Evolutionary conservation across 2,888 invertebrate species (phyloP).

Genomic region (Nomada flava): DNA sequence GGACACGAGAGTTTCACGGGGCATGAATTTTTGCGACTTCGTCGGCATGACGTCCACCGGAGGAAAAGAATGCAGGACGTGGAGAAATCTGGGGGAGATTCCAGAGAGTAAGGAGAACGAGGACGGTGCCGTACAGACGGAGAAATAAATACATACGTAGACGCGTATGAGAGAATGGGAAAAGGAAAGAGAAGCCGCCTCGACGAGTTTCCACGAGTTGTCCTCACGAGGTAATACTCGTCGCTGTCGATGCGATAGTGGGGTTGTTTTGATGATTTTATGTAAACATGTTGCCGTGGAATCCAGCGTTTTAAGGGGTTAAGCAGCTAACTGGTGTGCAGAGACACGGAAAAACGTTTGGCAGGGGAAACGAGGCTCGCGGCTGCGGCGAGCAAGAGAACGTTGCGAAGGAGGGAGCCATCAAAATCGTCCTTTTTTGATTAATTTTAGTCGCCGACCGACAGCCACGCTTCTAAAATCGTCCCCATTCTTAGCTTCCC

Average conservation of each 20-base stretch:
- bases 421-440: constrained; percentile 67
- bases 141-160: constrained; percentile 3
- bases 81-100: constrained; percentile 52
- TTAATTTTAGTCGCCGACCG: constrained; percentile 73
- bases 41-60: constrained; percentile 34
- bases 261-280: constrained; percentile 72
- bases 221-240: constrained; percentile 13
- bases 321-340: constrained; percentile 53
- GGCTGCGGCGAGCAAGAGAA: constrained; percentile 30
- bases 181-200: constrained; percentile 23
- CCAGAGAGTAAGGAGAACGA: constrained; percentile 49
- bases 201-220: constrained; percentile 43
- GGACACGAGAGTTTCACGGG: background rate
- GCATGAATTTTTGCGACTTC: background rate
- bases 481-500: constrained; percentile 72
- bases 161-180: constrained; percentile 14
- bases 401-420: constrained; percentile 57
- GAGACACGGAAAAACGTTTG: constrained; percentile 36
- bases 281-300: constrained; percentile 70
- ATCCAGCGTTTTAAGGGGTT: constrained; percentile 54
- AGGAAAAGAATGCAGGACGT: constrained; percentile 45
- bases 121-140: constrained; percentile 46
- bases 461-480: constrained; percentile 72
- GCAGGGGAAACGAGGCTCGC: constrained; percentile 18
- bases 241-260: constrained; percentile 32